phyloP scores from a whole-genome alignment of 2,113 vertebrate genomes.

The Chrysemys picta region DNA sequence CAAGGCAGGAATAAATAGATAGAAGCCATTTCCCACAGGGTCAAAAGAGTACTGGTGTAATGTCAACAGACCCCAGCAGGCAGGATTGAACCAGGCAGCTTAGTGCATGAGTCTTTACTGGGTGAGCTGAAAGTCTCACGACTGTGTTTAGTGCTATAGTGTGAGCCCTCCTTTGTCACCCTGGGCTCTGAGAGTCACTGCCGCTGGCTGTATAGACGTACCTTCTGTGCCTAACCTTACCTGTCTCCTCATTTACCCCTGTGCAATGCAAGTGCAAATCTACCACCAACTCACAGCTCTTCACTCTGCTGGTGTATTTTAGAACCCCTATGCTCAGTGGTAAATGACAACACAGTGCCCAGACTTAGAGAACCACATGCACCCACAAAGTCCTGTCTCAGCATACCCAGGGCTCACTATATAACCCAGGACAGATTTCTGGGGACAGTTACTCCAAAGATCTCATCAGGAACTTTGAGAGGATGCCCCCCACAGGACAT shows the following conservation, averaged over 20 bases:
- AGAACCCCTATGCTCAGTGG: background rate
- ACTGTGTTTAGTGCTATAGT: background rate
- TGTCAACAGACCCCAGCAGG: too few relatives aligned
- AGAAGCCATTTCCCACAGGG: constrained; percentile 17
- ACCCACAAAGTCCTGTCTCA: background rate
- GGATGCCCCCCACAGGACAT: background rate
- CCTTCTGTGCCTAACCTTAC: background rate
- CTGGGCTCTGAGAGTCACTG: background rate
- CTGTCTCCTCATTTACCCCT: background rate
- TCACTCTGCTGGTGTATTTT: background rate
- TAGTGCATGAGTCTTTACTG: too few relatives aligned
- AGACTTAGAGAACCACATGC: background rate
- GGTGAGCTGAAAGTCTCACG: background rate
- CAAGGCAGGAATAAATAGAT: background rate
- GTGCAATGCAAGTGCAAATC: background rate
- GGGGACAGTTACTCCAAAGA: background rate
- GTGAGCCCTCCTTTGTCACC: background rate
- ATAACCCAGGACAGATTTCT: background rate
- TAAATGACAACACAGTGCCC: background rate
- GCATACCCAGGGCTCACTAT: background rate
- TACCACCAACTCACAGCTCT: background rate
- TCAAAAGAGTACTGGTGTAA: background rate
- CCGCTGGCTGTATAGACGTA: background rate
- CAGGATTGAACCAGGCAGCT: too few relatives aligned
- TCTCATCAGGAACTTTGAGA: background rate